A percentile compares a stretch with the other conserved stretches of the same genome.
Evolutionary conservation across 2,888 invertebrate genomes (phyloP).

Genomic region (Itoplectis maculator): DNA sequence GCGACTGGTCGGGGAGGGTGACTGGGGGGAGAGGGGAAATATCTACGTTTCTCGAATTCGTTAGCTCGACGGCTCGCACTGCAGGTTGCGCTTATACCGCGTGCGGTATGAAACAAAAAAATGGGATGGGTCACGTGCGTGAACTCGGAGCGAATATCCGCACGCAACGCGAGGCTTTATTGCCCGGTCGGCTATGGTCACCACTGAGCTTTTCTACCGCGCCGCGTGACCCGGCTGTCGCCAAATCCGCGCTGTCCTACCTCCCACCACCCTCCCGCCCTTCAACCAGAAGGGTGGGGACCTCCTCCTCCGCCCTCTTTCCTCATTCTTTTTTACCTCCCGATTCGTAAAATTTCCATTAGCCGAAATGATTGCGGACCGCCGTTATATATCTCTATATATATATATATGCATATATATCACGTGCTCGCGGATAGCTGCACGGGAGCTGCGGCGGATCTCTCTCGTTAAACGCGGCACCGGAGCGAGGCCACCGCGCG

Average conservation of each 20-base stretch:
- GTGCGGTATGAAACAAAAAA: too few relatives aligned
- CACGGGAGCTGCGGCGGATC: constrained; percentile 17
- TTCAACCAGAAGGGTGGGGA: too few relatives aligned
- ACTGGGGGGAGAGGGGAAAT: neutral
- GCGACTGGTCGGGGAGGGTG: too few relatives aligned
- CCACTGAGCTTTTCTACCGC: constrained; percentile 12
- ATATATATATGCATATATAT: too few relatives aligned
- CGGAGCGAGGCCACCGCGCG: constrained; percentile 6
- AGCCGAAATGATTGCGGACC: constrained; percentile 70
- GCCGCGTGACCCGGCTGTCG: constrained; percentile 51
- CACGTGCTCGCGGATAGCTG: neutral
- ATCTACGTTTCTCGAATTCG: constrained; percentile 4
- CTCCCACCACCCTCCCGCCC: neutral
- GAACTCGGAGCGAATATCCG: neutral
- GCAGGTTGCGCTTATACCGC: neutral
- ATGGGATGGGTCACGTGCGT: constrained; percentile 13
- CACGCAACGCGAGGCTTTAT: constrained; percentile 6
- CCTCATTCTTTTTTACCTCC: constrained; percentile 20
- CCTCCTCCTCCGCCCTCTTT: neutral
- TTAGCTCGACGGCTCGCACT: neutral
- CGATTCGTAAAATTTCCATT: constrained; percentile 72
- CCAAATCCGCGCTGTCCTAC: constrained; percentile 13
- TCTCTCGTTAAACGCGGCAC: constrained; percentile 28
- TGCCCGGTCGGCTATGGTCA: neutral
- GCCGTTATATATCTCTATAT: too few relatives aligned